Conservation (phyloP, 2,888 invertebrate genomes). For the Temnothorax unifasciatus region DNA sequence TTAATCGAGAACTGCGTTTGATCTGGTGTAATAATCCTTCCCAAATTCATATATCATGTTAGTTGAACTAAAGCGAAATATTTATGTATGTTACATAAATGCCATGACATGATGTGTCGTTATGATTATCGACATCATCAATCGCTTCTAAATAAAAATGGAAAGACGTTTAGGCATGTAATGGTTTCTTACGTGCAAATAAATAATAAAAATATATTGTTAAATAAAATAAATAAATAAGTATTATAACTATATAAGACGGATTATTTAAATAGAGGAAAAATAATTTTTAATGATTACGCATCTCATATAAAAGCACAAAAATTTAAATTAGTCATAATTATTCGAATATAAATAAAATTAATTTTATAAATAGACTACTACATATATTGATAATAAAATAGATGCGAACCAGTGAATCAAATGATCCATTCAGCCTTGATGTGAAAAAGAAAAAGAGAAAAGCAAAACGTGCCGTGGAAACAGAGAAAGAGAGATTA, state of each 20-base stretch:
- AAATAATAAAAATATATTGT: not conserved
- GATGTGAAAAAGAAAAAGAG: not conserved
- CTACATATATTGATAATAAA: slow-evolving; percentile 11
- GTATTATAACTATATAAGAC: not conserved
- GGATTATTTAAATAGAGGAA: not conserved
- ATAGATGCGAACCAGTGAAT: not conserved
- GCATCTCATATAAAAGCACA: not conserved
- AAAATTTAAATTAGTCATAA: not conserved
- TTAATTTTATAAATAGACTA: not conserved
- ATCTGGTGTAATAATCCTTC: slow-evolving; percentile 29
- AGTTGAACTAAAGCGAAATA: not conserved
- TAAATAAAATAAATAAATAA: not conserved
- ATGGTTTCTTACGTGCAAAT: not conserved
- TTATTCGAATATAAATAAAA: not conserved
- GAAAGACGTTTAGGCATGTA: not conserved
- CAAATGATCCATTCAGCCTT: not conserved
- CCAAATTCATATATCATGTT: not conserved
- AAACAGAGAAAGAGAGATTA: slow-evolving; percentile 6
- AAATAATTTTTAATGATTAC: not conserved
- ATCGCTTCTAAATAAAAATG: not conserved
- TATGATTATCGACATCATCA: not conserved
- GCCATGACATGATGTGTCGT: too few species aligned
- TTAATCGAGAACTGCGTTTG: not conserved
- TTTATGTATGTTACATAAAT: not conserved
- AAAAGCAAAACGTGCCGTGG: not conserved